Base-by-base conservation (phyloP, 2,113 vertebrate genomes). In the Herpetotheres cachinnans region DNA sequence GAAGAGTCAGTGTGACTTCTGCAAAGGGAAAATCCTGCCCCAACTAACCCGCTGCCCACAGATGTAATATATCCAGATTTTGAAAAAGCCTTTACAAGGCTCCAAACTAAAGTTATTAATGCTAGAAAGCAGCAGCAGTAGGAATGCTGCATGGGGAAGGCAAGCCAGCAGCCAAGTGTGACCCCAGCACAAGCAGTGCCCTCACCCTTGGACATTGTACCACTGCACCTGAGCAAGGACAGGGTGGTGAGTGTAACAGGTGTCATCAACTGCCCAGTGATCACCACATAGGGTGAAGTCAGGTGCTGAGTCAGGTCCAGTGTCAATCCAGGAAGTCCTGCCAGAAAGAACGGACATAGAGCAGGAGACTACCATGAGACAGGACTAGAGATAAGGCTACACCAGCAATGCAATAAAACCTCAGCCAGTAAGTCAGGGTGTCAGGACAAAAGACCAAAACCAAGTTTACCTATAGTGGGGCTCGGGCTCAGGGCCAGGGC, bases 381-480 rank as follows among this genome's bases (percentile, higher is more conserved):
- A 59, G 9, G 5, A 24, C 10, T 65, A 70, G 49, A 54, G n/a
- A 50, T 14, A 70, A 50, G 12, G 21, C 13, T 40, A 59, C 32
- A 2, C 12, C 25, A 71, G 17, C 14, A 84, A 7, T 4, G 7
- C 3, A 59, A 38, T 21, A 21, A 74, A 86, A 55, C 13, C 38
- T 40, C 67, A 90, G 26, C 36, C 29, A 65, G 9, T 29, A 69
- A 77, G 3, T 16, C 38, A 70, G 27, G 10, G 14, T 34, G 78
- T 21, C 25, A 42, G 6, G 18, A 52, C n/a, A 90, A 71, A 70
- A 71, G 14, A 10, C 25, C 17, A 61, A 58, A 5, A 59, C 22
- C 29, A 70, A 36, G 2, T 46, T 49, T 32, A n/a, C 6, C 24
- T 38, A 2, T 7, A 47, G 7, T 0, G 2, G 2, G 1, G 5